Evolutionary conservation across 2,888 invertebrate genomes (phyloP).

Genomic region (Ornithoptera alexandrae): DNA sequence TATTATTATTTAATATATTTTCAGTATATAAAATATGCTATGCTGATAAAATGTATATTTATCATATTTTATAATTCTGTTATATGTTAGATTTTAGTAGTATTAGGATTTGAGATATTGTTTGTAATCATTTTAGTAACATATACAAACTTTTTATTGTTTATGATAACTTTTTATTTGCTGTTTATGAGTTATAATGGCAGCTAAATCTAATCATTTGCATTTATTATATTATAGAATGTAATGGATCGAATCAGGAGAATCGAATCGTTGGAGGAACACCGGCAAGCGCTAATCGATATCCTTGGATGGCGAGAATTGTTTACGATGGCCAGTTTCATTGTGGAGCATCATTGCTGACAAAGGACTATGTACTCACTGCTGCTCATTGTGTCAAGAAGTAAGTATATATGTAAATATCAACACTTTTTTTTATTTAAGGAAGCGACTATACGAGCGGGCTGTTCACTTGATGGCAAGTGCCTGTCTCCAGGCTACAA

Average conservation of each 20-base stretch:
- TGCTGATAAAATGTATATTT: no score
- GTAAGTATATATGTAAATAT: slow-evolving; percentile 64
- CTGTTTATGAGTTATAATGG: no score
- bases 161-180: not conserved
- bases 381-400: slow-evolving; percentile 92
- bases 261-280: slow-evolving; percentile 92
- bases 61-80: no score
- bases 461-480: no score
- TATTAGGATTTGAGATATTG: no score
- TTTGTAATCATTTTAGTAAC: no score
- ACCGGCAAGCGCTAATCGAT: slow-evolving; percentile 89
- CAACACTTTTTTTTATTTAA: not conserved
- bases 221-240: slow-evolving; percentile 78
- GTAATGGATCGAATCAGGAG: slow-evolving; percentile 91
- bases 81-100: no score
- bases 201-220: slow-evolving; percentile 33
- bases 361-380: slow-evolving; percentile 90
- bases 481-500: no score
- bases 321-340: slow-evolving; percentile 94
- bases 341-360: slow-evolving; percentile 91
- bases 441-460: no score
- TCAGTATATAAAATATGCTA: no score
- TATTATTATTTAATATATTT: no score
- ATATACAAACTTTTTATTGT: not conserved
- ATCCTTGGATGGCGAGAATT: slow-evolving; percentile 92